phyloP scores from a whole-genome alignment of 92 coral and sea anemone genomes.

The Epizoanthus fatuus region DNA sequence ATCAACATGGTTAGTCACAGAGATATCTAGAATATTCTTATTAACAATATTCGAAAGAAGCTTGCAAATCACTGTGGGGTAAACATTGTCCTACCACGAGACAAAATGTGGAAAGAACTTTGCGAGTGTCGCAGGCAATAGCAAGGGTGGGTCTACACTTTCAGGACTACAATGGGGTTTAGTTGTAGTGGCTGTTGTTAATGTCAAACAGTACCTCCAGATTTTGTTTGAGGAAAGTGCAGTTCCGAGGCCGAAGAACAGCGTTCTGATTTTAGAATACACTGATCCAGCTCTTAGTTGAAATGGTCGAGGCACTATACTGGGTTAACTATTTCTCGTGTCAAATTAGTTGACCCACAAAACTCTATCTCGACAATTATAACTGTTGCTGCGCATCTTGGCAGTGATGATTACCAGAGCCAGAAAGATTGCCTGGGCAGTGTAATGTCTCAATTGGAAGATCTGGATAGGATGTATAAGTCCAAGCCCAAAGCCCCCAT shows the following conservation, averaged over 20 bases:
- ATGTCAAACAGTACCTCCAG: slow-evolving; percentile 11
- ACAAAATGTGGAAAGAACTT: slow-evolving; percentile 4
- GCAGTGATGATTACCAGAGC: slow-evolving; percentile 48
- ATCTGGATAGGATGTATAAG: slow-evolving; percentile 11
- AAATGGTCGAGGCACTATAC: slow-evolving; percentile 43
- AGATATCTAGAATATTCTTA: not conserved
- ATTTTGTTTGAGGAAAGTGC: not conserved
- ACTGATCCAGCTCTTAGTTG: slow-evolving; percentile 52
- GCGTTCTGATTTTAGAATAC: slow-evolving; percentile 6
- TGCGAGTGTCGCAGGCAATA: not conserved
- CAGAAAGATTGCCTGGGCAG: slow-evolving; percentile 29
- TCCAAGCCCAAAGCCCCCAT: too few species aligned
- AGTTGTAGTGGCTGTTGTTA: slow-evolving; percentile 19
- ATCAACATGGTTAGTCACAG: slow-evolving; percentile 19
- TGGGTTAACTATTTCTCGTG: slow-evolving; percentile 38
- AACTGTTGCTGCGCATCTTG: slow-evolving; percentile 48
- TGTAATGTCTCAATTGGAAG: slow-evolving; percentile 26
- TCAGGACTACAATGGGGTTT: slow-evolving; percentile 12
- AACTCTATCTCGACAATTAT: slow-evolving; percentile 45
- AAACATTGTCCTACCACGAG: slow-evolving; percentile 37
- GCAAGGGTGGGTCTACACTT: slow-evolving; percentile 18
- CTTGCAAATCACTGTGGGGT: not conserved
- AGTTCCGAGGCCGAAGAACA: not conserved
- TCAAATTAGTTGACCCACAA: slow-evolving; percentile 57
- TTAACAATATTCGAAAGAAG: not conserved